phyloP scores from a whole-genome alignment of 2,797 vertebrate genomes.

The Cryptoblepharus egeriae region DNA sequence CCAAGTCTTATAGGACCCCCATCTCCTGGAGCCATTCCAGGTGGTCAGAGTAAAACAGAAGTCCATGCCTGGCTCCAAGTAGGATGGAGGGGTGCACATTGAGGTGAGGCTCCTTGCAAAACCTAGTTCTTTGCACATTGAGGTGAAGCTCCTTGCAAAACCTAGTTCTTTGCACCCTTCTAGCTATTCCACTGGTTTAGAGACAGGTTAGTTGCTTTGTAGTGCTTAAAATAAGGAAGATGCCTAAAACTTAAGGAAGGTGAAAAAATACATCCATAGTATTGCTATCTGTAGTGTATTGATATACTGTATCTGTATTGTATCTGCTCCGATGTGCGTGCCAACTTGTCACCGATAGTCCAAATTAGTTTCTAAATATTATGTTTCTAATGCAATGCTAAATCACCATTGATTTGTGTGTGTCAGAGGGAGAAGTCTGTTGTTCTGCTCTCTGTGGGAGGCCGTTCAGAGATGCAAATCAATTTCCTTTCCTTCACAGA shows the following conservation, averaged over 20 bases:
- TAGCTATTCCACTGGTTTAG: no score
- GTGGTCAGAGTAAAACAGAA: no score
- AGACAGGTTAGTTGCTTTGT: not conserved
- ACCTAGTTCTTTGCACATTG: no score
- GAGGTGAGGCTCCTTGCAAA: no score
- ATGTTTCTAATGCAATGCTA: slow-evolving; percentile 6
- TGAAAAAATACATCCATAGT: not conserved
- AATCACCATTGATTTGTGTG: slow-evolving; percentile 1
- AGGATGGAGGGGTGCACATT: no score
- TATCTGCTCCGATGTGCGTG: slow-evolving; percentile 24
- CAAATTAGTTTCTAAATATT: slow-evolving; percentile 17
- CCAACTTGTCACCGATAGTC: slow-evolving; percentile 2
- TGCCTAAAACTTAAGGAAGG: not conserved
- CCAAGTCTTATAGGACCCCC: no score
- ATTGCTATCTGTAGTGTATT: not conserved
- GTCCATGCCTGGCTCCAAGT: no score
- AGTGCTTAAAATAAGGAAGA: not conserved
- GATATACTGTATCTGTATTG: not conserved
- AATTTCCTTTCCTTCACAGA: slow-evolving; percentile 73
- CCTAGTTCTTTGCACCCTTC: no score
- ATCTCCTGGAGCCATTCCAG: no score
- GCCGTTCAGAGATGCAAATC: slow-evolving; percentile 19
- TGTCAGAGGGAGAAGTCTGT: slow-evolving; percentile 15
- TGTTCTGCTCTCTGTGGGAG: not conserved
- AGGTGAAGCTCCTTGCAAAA: no score